These are phyloP conservation scores for Tupiocoris notatus DNA, from an alignment of 2,888 invertebrate genomes.

Conservation along the genomic window DNA sequence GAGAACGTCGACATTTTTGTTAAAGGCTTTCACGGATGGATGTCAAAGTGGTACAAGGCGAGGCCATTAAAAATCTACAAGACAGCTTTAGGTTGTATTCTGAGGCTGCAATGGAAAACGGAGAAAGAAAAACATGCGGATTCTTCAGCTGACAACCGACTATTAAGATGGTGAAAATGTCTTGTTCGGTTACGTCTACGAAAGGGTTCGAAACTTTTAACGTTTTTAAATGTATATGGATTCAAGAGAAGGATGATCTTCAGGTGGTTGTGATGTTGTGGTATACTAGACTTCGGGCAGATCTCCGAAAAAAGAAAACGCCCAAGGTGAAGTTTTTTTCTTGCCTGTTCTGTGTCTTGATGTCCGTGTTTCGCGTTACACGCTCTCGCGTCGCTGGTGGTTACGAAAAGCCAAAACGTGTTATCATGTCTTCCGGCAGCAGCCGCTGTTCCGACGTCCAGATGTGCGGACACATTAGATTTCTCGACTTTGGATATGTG, in stretches of 20 bases:
- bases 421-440: neutral
- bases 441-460: neutral
- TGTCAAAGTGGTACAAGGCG: constrained; percentile 4
- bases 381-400: neutral
- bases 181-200: constrained; percentile 18
- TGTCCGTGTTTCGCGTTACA: neutral
- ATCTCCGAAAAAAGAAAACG: neutral
- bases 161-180: constrained; percentile 12
- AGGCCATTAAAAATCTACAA: constrained; percentile 13
- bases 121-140: neutral
- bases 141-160: constrained; percentile 8
- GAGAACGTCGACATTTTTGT: too few relatives aligned
- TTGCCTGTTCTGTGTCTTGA: neutral
- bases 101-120: neutral
- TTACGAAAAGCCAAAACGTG: neutral
- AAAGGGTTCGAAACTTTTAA: neutral
- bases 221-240: neutral
- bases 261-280: neutral
- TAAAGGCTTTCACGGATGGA: neutral
- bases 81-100: neutral
- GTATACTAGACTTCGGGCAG: neutral
- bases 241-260: neutral
- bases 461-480: neutral
- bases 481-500: neutral
- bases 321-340: neutral